These are phyloP conservation scores for Kryptopterus vitreolus DNA, from an alignment of 2,797 vertebrate species.

Conservation along the genomic window DNA sequence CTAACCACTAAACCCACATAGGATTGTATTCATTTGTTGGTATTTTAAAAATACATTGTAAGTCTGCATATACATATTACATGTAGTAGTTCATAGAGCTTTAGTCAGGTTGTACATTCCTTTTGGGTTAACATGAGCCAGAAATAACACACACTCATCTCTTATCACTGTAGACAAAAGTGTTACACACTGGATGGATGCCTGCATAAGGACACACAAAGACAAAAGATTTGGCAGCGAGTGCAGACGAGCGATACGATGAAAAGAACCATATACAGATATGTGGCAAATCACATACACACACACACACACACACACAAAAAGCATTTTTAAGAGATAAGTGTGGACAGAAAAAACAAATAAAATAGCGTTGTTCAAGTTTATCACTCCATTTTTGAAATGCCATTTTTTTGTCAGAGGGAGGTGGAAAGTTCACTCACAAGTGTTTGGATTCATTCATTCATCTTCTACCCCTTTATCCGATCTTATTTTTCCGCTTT, in stretches of 20 bases:
- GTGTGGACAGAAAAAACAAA: too few species aligned
- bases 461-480: too few species aligned
- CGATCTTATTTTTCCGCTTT: too few species aligned
- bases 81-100: background rate
- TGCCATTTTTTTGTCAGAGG: too few species aligned
- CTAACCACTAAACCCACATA: too few species aligned
- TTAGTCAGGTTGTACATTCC: background rate
- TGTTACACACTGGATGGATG: background rate
- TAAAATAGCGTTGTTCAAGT: too few species aligned
- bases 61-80: background rate
- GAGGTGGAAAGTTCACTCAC: too few species aligned
- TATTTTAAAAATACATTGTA: background rate
- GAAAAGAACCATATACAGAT: background rate
- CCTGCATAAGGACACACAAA: background rate
- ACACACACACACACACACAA: background rate
- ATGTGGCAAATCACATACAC: background rate
- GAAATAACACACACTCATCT: background rate
- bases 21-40: too few species aligned
- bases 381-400: too few species aligned
- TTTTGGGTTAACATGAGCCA: background rate
- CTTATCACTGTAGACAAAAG: constrained; percentile 10
- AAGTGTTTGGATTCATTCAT: too few species aligned
- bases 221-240: background rate
- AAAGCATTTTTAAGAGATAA: too few species aligned
- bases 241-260: too few species aligned